A percentile compares a stretch with the other conserved stretches of the same genome.
phyloP scores from a whole-genome alignment of 1,140 invertebrate genomes.

The Agrilus planipennis region DNA sequence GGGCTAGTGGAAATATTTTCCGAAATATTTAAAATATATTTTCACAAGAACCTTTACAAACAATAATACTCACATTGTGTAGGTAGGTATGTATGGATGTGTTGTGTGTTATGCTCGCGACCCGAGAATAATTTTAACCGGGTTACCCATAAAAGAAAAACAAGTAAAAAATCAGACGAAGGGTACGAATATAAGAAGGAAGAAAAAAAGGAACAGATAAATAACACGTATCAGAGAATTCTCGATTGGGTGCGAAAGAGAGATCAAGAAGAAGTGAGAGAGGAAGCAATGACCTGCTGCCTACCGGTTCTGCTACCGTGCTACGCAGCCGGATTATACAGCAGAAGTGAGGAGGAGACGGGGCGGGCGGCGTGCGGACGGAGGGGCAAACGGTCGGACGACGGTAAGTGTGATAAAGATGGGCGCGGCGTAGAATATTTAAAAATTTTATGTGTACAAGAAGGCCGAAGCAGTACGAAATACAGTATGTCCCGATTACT shows the following conservation, averaged over 20 bases:
- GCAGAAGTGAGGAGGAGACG: conserved; percentile 7
- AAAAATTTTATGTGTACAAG: too few relatives aligned
- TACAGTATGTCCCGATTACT: too few relatives aligned
- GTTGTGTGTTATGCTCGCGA: not conserved
- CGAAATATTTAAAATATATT: conserved; percentile 2
- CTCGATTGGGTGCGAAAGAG: not conserved
- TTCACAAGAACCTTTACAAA: not conserved
- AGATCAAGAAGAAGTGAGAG: conserved; percentile 9
- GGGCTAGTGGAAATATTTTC: not conserved
- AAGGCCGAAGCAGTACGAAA: too few relatives aligned
- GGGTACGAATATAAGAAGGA: not conserved
- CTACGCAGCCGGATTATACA: conserved; percentile 23
- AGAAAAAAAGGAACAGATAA: not conserved
- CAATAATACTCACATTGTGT: not conserved
- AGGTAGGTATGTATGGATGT: conserved; percentile 1
- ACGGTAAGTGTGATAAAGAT: too few relatives aligned
- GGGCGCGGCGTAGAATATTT: too few relatives aligned
- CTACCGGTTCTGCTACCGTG: conserved; percentile 25
- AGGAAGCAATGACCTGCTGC: conserved; percentile 24
- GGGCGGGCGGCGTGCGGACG: too few relatives aligned
- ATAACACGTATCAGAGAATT: not conserved
- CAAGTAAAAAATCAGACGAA: conserved; percentile 1
- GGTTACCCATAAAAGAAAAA: not conserved
- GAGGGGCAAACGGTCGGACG: too few relatives aligned
- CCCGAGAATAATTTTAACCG: not conserved